Conservation (phyloP, 2,797 vertebrate species). For the Coracias cyanogaster region DNA sequence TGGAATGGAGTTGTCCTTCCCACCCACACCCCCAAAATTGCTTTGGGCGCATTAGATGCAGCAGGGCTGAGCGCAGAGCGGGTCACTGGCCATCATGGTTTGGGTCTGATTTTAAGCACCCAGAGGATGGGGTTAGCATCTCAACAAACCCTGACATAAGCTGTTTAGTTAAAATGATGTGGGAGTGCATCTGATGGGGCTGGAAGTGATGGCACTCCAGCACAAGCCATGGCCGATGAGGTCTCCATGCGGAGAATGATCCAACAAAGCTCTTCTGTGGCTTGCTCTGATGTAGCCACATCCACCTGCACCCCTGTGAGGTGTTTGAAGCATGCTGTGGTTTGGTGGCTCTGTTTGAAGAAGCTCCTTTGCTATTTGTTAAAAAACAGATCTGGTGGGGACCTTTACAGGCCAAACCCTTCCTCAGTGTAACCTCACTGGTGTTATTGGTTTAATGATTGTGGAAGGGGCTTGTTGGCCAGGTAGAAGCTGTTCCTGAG, state of each 20-base stretch:
- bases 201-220: neutral
- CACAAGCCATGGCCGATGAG: rapidly evolving
- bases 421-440: neutral
- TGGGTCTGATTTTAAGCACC: neutral
- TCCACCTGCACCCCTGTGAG: neutral
- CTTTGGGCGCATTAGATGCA: neutral
- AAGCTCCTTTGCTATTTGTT: neutral
- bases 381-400: neutral
- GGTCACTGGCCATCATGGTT: neutral
- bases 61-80: neutral
- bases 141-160: neutral
- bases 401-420: neutral
- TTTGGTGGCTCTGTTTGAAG: neutral
- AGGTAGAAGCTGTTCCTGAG: neutral
- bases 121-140: neutral
- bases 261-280: neutral
- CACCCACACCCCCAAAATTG: neutral
- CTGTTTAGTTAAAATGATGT: neutral
- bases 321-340: rapidly evolving
- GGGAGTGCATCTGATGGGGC: neutral
- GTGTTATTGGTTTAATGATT: neutral
- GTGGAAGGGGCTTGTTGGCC: neutral
- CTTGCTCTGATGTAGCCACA: neutral
- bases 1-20: neutral
- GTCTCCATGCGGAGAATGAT: neutral